Evolutionary conservation across 2,888 invertebrate species (phyloP), one percentile per base, ranked within the genome.

Genomic region (Nephrotoma flavescens): DNA sequence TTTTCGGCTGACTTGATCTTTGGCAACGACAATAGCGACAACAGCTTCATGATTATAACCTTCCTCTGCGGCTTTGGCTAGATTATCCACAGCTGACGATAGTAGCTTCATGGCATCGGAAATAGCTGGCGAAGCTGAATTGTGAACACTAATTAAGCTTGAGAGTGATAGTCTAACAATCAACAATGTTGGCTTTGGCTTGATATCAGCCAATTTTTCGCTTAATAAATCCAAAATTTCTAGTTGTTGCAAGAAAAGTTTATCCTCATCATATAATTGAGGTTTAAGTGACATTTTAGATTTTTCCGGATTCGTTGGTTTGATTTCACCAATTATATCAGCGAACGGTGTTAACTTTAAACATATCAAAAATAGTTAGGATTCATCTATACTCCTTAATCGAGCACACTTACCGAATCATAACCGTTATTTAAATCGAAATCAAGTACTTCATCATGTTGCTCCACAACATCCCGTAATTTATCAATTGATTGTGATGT

Each of bases 381-480:
- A 86, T 52, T 83, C 85, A 15, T 89, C 89, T 86, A 31, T 89
- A 89, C 12, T 12, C 3, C n/a, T 45, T 31, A 41, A n/a, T 41
- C n/a, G 11, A 92, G 88, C 83, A 86, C 87, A 92, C 92, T 92
- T 93, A 96, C 95, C 90, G 94, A 94, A 89, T 94, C 93, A 71
- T 93, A 91, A 87, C 93, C 93, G 88, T 95, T 93, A 0, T 93
- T 93, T 15, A 96, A 92, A 88, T 94, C 93, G 87, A 96, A 92
- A 89, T 95, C 93, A 71, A 95, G 93, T 42, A 93, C 93, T 88
- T 94, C 94, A 87, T 92, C 93, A 86, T 93, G 92, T 88, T 93
- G 93, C 7, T 94, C 93, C 89, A 94, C 94, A 83, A 95, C 89
- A 19, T 93, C 92, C 86, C 93, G 91, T 91, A 93, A 94, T 0